Percentiles rank a stretch among this genome's conserved stretches.
Evolutionary conservation across 35 echinoderm and acorn worm species (phyloP).

Genomic region (Antedon bifida): DNA sequence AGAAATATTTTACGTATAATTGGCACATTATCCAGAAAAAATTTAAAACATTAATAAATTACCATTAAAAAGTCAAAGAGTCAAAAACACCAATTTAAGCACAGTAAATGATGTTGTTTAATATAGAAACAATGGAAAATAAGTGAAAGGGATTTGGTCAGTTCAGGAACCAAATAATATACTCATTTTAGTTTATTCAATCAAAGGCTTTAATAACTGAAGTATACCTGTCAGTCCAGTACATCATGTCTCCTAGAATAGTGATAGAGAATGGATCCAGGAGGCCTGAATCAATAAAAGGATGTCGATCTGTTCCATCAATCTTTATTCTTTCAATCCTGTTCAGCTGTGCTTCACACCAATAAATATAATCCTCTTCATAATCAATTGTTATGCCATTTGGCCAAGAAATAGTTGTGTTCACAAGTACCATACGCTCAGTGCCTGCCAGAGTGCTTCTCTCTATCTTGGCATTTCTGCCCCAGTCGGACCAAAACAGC

Average conservation of each 20-base stretch:
- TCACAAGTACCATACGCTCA: neutral
- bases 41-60: no score
- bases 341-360: conserved; percentile 14
- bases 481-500: conserved; percentile 68
- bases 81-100: no score
- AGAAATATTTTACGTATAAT: neutral
- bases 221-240: conserved; percentile 80
- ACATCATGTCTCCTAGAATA: conserved; percentile 39
- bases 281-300: neutral
- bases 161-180: no score
- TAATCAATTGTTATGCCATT: conserved; percentile 25
- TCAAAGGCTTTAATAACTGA: no score
- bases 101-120: no score
- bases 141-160: no score
- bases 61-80: no score
- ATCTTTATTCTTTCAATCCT: conserved; percentile 39
- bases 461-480: conserved; percentile 2
- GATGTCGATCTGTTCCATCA: conserved; percentile 12
- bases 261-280: conserved; percentile 56
- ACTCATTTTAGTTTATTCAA: no score
- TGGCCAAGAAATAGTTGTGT: neutral
- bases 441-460: neutral
- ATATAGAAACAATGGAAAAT: no score
- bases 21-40: no score
- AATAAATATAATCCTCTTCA: neutral